Base-by-base conservation (phyloP, 2,888 invertebrate genomes). In the Strigamia transsilvanica region DNA sequence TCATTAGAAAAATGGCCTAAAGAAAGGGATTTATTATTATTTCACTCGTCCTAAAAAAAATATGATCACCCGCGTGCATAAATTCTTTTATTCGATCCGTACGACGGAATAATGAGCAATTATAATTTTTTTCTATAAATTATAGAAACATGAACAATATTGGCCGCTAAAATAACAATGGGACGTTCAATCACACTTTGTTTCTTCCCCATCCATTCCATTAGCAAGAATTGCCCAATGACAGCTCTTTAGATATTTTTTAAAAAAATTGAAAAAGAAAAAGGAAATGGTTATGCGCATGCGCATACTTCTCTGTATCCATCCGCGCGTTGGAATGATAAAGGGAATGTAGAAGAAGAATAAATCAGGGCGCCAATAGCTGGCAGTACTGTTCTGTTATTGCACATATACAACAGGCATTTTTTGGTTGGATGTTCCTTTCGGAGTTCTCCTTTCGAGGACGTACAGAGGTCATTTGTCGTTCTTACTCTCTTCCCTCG, bases 401-500 rank as follows among this genome's bases (percentile, higher is more conserved):
- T 56, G 56, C 56, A 18, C 56, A 18, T 18, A 73, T 27, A 12
- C 73, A 73, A 73, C 13, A 13, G 32, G 27, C 73, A 73, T 73
- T 73, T 73, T 73, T 38, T 73, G 13, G 73, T 73, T 73, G 73
- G 73, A 32, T 27, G 73, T 73, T 73, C 32, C n/a, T 73, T 73
- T 73, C 32, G 73, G 32, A 32, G 32, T 73, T 32, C 73, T 27
- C 15, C 15, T 73, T 73, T 73, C 73, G 73, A 73, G 73, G 73
- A 73, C 73, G 15, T 27, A 73, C 73, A 73, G 73, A 73, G 73
- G 73, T 73, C 73, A 73, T 73, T 73, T 73, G 27, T 73, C 73
- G 73, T 13, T 27, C 73, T 27, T 3, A 27, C 27, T 27, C 27
- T 27, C 27, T 27, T 27, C 27, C 27, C 7, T 15, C 15, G 23